These are phyloP conservation scores for Coracias cyanogaster DNA, from an alignment of 2,797 vertebrate species.

Conservation along the genomic window DNA sequence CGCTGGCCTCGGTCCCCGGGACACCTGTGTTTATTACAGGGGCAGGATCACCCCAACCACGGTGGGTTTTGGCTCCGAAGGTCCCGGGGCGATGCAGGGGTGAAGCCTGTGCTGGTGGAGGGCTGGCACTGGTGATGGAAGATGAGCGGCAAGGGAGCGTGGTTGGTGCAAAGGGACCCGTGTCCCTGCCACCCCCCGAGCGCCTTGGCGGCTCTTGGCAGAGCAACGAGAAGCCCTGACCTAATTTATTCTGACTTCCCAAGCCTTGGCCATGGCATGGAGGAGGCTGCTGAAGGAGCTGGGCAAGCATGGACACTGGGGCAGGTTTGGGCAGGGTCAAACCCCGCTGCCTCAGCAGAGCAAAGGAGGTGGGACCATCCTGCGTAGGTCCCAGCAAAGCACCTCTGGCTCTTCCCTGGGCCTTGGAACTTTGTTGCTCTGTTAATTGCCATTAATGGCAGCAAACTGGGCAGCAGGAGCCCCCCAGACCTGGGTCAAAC, in stretches of 20 bases:
- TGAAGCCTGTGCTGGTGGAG: rapidly evolving
- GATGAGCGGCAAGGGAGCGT: not conserved
- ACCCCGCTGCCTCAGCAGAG: not conserved
- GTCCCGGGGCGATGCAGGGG: rapidly evolving
- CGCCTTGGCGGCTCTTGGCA: not conserved
- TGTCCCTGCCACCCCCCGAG: not conserved
- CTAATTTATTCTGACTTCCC: constrained; percentile 2
- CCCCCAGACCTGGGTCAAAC: not conserved
- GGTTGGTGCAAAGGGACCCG: rapidly evolving
- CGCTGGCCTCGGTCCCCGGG: not conserved
- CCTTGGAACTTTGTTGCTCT: not conserved
- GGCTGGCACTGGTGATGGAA: not conserved
- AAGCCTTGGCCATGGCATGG: not conserved
- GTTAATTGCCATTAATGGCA: not conserved
- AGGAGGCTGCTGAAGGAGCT: not conserved
- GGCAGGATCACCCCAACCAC: not conserved
- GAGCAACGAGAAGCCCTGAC: not conserved
- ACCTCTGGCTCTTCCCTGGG: not conserved
- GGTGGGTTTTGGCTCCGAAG: not conserved
- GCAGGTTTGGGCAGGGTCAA: not conserved
- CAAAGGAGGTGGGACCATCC: not conserved
- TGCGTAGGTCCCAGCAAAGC: not conserved
- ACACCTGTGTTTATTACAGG: not conserved
- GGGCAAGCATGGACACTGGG: rapidly evolving
- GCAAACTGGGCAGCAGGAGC: not conserved